Evolutionary conservation across 2,797 vertebrate genomes (phyloP).

Genomic region (Coregonus suidteri): DNA sequence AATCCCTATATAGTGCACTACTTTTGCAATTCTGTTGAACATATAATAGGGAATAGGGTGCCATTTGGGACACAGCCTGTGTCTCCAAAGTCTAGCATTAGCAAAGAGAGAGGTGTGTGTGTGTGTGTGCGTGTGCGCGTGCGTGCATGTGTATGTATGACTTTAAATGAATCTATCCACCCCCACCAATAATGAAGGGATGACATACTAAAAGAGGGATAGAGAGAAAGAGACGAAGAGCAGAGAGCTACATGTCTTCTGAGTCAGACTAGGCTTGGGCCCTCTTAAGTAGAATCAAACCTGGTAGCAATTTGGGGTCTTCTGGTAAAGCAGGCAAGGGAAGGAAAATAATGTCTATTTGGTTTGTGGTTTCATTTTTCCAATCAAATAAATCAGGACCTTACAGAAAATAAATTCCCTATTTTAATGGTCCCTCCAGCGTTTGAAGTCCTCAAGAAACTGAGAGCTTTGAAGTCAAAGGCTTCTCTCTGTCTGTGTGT

Average conservation of each 20-base stretch:
- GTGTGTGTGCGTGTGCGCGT: no score
- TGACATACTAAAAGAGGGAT: slow-evolving; percentile 19
- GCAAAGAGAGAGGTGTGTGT: neutral
- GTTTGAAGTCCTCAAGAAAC: slow-evolving; percentile 74
- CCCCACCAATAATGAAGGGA: neutral
- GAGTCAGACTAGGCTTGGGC: slow-evolving; percentile 32
- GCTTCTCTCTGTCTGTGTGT: neutral
- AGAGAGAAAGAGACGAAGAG: slow-evolving; percentile 5
- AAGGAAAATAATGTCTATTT: slow-evolving; percentile 66
- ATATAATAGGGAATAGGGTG: no score
- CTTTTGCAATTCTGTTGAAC: no score
- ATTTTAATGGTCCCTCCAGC: slow-evolving; percentile 72
- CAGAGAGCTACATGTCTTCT: neutral
- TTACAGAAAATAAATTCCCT: slow-evolving; percentile 78
- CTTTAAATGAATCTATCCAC: neutral
- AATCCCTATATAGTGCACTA: no score
- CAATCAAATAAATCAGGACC: slow-evolving; percentile 80
- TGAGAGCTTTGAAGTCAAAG: slow-evolving; percentile 70
- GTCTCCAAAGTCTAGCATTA: no score
- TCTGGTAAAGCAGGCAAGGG: slow-evolving; percentile 64
- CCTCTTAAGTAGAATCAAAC: slow-evolving; percentile 66
- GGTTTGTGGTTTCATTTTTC: slow-evolving; percentile 78
- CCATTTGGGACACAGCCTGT: no score
- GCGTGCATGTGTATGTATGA: slow-evolving; percentile 11
- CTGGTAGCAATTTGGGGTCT: slow-evolving; percentile 72